A percentile compares a stretch with the other conserved stretches of the same genome.
Evolutionary conservation across 2,888 invertebrate genomes (phyloP).

Genomic region (Leptinotarsa juncta): DNA sequence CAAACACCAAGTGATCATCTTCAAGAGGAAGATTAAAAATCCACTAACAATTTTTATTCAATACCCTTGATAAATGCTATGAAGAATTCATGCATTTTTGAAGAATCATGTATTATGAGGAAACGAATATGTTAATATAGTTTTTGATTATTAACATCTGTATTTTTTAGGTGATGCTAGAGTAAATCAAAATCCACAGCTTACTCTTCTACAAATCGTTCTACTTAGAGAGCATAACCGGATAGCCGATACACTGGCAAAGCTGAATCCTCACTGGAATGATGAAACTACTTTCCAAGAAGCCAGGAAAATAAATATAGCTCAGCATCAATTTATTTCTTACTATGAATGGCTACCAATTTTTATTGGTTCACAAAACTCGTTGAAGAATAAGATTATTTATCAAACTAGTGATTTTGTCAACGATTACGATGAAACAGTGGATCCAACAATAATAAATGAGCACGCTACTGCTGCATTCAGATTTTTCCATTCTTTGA

Average conservation of each 20-base stretch:
- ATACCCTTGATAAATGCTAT: no score
- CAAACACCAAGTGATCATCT: no score
- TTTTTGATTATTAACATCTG: background rate
- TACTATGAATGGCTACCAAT: constrained; percentile 84
- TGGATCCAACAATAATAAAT: constrained; percentile 75
- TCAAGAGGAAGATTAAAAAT: no score
- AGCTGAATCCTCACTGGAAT: constrained; percentile 80
- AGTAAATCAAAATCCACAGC: constrained; percentile 79
- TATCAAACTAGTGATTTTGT: constrained; percentile 72
- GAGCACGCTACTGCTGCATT: constrained; percentile 80
- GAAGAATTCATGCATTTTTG: no score
- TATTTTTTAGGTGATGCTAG: constrained; percentile 72
- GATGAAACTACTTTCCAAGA: constrained; percentile 82
- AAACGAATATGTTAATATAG: background rate
- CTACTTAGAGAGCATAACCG: constrained; percentile 81
- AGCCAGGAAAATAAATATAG: constrained; percentile 76
- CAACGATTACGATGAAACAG: constrained; percentile 75
- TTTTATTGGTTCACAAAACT: constrained; percentile 75
- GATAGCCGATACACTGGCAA: constrained; percentile 71
- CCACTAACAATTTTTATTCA: no score
- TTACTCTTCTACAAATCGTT: constrained; percentile 76
- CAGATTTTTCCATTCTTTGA: constrained; percentile 79
- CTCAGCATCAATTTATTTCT: constrained; percentile 78
- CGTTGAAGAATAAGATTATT: constrained; percentile 73
- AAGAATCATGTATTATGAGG: no score